Evolutionary conservation across 2,113 vertebrate species (phyloP), one percentile per base, ranked within the genome.

Genomic region (Labeo rohita): DNA sequence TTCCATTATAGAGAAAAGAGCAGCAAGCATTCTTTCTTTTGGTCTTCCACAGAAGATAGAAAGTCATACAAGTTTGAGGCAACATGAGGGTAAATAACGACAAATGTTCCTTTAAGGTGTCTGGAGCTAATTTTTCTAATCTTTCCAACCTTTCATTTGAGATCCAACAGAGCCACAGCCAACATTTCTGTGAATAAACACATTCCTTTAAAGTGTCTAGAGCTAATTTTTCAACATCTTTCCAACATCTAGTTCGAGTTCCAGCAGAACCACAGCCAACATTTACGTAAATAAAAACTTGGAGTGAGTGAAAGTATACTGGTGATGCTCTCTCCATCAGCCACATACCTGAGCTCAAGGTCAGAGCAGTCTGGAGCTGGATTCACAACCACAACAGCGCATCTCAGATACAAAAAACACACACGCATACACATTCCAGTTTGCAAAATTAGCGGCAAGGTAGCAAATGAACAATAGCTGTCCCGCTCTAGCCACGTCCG

Each of bases 401-500:
- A 66, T 61, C 18, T 34, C 28, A 61, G 47, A 39, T 10, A 70
- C 39, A 80, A 56, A 78, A 78, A 36, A 72, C 34, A 49, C 23
- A 54, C 85, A 87, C 52, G 49, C 45, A 47, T n/a, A 52, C 49
- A 70, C 45, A 68, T 34, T 18, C 47, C 11, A 54, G 28, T 72
- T 74, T 66, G 66, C 45, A 70, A 50, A 89, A 80, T 75, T 80
- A 85, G 80, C 34, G 39, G 18, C 80, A 63, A 61, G 83, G 52
- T 79, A 72, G 82, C 84, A 85, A 89, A 89, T 89, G 87, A 89
- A 86, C 87, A 84, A 91, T 91, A 86, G 86, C 87, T 83, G 72
- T 80, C 56, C 77, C 63, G 50, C 65, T 34, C 77, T 74, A 36
- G 54, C 54, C 45, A 79, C 45, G 75, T 88, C 78, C 50, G 66